A percentile compares a stretch with the other conserved stretches of the same genome.
phyloP scores from a whole-genome alignment of 2,113 vertebrate species.

The Burhinus bistriatus region DNA sequence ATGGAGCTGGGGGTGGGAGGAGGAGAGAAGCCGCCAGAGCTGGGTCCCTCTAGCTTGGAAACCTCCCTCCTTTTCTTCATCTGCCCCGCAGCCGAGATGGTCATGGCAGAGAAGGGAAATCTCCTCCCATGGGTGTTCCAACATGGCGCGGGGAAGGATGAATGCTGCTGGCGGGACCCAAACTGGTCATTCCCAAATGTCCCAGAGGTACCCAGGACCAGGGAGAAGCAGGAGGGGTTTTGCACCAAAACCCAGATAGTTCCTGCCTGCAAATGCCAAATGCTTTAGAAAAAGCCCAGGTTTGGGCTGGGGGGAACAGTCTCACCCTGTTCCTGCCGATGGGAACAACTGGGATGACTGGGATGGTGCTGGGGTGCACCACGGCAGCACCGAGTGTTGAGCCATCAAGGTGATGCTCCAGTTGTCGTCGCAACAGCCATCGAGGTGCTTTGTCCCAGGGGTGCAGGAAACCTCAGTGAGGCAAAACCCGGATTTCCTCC shows the following conservation, averaged over 20 bases:
- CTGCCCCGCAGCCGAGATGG: fast-evolving
- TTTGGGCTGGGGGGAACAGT: not conserved
- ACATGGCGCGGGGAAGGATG: not conserved
- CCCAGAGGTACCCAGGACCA: not conserved
- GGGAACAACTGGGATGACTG: not conserved
- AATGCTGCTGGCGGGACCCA: not conserved
- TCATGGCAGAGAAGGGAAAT: fast-evolving
- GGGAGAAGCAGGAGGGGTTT: not conserved
- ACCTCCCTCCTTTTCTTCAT: not conserved
- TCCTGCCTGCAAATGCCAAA: not conserved
- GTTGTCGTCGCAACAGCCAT: not conserved
- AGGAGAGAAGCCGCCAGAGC: not conserved
- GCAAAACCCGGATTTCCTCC: fast-evolving
- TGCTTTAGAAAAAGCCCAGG: fast-evolving
- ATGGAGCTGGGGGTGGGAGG: not conserved
- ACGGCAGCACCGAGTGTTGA: fast-evolving
- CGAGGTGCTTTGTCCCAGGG: not conserved
- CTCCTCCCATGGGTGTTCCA: not conserved
- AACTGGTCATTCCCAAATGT: not conserved
- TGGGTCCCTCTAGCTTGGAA: not conserved
- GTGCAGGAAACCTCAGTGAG: not conserved
- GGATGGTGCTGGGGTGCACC: not conserved
- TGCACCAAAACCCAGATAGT: not conserved
- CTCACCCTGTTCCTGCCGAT: not conserved
- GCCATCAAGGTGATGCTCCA: fast-evolving